Evolutionary conservation across 2,888 invertebrate genomes (phyloP), one percentile per base, ranked within the genome.

Genomic region (Villa cingulata): DNA sequence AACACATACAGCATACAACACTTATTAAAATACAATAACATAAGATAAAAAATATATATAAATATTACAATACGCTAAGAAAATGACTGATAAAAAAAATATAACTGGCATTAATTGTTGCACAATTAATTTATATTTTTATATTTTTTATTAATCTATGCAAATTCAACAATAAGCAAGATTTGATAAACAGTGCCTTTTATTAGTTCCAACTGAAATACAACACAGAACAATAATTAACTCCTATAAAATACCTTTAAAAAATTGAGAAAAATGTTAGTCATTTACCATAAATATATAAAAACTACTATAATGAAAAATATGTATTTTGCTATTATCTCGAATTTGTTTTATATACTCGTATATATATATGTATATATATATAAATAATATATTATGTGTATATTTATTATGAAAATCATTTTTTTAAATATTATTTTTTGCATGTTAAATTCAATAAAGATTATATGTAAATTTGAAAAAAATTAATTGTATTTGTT

Each of bases 141-240:
- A n/a, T n/a, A n/a, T n/a, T n/a, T n/a, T n/a, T n/a, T n/a, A n/a
- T n/a, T n/a, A n/a, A n/a, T n/a, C n/a, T n/a, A n/a, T n/a, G n/a
- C n/a, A n/a, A n/a, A n/a, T n/a, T n/a, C 4, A 39, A 4, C n/a
- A 39, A 19, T 18, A 20, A 44, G 40, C 10, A 38, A 18, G 4
- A 20, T 20, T 7, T 16, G 39, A 39, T 45, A 39, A 45, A 20
- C 34, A 39, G 45, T 45, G 45, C 45, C 45, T 45, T 43, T 45
- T 45, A 32, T 19, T 40, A 34, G 32, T 40, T 45, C 38, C 17
- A 38, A 16, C n/a, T n/a, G n/a, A n/a, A n/a, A n/a, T n/a, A n/a
- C n/a, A n/a, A n/a, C n/a, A n/a, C n/a, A n/a, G n/a, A n/a, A n/a
- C n/a, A n/a, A n/a, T n/a, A n/a, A n/a, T n/a, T n/a, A n/a, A n/a